Conservation (phyloP, 2,888 invertebrate species). For the Dryadula phaetusa region DNA sequence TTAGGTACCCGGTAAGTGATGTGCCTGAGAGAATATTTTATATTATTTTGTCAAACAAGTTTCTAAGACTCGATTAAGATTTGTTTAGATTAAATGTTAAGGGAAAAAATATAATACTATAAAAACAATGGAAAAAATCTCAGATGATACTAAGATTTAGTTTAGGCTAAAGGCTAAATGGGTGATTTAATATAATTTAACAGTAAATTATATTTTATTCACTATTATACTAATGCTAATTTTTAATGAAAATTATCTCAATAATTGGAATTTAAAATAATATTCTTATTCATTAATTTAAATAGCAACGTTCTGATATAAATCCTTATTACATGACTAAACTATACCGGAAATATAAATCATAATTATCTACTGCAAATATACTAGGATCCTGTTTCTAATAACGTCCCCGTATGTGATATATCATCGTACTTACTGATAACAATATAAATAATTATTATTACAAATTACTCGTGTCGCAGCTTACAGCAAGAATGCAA, state of each 20-base stretch:
- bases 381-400: conserved; percentile 24
- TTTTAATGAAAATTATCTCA: too few relatives aligned
- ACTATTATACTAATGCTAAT: too few relatives aligned
- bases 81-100: background rate
- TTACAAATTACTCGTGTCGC: conserved; percentile 55
- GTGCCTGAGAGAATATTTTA: background rate
- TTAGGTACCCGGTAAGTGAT: background rate
- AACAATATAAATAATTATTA: conserved; percentile 56
- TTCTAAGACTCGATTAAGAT: background rate
- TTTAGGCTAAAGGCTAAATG: too few relatives aligned
- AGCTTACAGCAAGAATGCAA: conserved; percentile 52
- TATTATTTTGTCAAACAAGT: background rate
- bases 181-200: background rate
- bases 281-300: too few relatives aligned
- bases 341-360: conserved; percentile 6
- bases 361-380: conserved; percentile 29
- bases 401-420: conserved; percentile 41
- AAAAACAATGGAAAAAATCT: background rate
- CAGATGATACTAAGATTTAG: too few relatives aligned
- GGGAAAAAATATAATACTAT: background rate
- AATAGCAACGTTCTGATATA: too few relatives aligned
- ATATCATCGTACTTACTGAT: conserved; percentile 52
- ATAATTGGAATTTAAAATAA: too few relatives aligned
- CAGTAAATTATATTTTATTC: too few relatives aligned
- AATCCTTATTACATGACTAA: too few relatives aligned